A percentile compares a stretch with the other conserved stretches of the same genome.
These are phyloP conservation scores for Campylorhamphus procurvoides DNA, from an alignment of 2,113 vertebrate species.

Conservation along the genomic window DNA sequence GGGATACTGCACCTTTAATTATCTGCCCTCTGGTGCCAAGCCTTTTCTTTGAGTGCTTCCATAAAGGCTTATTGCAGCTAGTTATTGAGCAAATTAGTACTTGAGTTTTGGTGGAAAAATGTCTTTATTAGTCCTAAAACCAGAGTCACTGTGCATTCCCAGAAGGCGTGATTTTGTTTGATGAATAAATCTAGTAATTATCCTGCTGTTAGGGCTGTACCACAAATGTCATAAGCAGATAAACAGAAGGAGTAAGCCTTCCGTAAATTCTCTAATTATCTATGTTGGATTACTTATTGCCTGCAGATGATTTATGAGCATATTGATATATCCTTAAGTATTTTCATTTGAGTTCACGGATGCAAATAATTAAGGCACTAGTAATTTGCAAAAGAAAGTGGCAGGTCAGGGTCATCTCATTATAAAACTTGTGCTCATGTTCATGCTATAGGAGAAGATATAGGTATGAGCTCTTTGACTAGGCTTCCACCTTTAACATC, in stretches of 20 bases:
- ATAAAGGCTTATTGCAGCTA: constrained; percentile 86
- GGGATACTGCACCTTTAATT: constrained; percentile 84
- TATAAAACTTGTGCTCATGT: constrained; percentile 60
- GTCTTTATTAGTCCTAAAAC: constrained; percentile 92
- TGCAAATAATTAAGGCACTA: constrained; percentile 92
- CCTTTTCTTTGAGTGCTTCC: constrained; percentile 80
- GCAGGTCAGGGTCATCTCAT: constrained; percentile 82
- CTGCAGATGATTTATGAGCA: constrained; percentile 88
- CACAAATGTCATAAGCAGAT: constrained; percentile 97
- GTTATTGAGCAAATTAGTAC: constrained; percentile 86
- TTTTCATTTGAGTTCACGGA: constrained; percentile 90
- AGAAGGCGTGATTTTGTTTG: constrained; percentile 92
- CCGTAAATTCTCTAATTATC: constrained; percentile 94
- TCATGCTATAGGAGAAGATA: constrained; percentile 37
- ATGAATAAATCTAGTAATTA: constrained; percentile 99
- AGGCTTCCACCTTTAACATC: constrained; percentile 15
- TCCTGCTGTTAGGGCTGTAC: constrained; percentile 88
- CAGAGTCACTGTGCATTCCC: constrained; percentile 88
- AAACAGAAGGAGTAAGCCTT: constrained; percentile 92
- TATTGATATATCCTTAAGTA: constrained; percentile 88
- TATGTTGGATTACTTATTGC: constrained; percentile 89
- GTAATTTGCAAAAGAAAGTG: constrained; percentile 81
- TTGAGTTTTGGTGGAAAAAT: constrained; percentile 86
- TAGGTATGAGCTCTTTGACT: constrained; percentile 22
- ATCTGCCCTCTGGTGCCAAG: constrained; percentile 83